Conservation (phyloP, 2,797 vertebrate species). For the Gambelia wislizenii region DNA sequence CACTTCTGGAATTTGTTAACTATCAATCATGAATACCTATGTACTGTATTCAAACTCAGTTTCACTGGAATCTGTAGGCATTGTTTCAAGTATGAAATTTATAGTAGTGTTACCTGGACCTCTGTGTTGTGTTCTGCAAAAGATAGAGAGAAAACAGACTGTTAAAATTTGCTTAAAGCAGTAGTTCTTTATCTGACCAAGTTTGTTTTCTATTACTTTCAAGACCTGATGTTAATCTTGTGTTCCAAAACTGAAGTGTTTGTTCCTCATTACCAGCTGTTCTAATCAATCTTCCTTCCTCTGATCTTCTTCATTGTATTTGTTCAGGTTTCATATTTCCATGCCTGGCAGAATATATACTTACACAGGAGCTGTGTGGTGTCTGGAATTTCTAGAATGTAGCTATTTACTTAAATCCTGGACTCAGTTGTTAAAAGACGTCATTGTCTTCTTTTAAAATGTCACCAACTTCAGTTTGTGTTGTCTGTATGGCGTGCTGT, state of each 20-base stretch:
- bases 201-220: accelerated
- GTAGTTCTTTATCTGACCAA: neutral
- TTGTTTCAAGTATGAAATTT: neutral
- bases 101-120: neutral
- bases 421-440: neutral
- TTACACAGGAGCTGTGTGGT: accelerated
- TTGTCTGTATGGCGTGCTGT: neutral
- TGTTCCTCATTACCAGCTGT: neutral
- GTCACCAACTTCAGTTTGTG: neutral
- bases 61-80: neutral
- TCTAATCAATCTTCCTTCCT: neutral
- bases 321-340: neutral
- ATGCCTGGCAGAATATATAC: neutral
- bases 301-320: neutral
- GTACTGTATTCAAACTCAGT: too few species aligned
- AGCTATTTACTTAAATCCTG: neutral
- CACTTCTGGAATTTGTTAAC: neutral
- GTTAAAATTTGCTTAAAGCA: neutral
- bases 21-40: neutral
- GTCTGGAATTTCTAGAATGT: accelerated
- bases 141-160: neutral
- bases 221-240: accelerated
- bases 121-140: neutral
- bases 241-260: neutral
- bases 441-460: neutral